Base-by-base conservation (phyloP, 2,888 invertebrate genomes). In the Volucella bombylans region DNA sequence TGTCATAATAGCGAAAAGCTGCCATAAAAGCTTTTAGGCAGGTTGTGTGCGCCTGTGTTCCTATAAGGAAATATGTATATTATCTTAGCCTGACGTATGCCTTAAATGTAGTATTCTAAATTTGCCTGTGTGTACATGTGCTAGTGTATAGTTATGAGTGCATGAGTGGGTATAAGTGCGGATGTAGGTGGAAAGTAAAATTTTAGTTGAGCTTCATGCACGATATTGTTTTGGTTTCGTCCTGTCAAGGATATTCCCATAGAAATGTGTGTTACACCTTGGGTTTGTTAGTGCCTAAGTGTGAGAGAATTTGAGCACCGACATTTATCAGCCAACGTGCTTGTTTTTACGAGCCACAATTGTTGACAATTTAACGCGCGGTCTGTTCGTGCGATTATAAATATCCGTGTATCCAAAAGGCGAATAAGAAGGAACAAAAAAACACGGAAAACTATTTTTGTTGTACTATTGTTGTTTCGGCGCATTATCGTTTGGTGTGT, bases 161-260 rank as follows among this genome's bases (percentile, higher is more conserved):
- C 9, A 9, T 41, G 50, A 39, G 9, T 12, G 4, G 41, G 50
- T 49, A 15, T 62, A 11, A 1, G 38, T 15, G 38, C 0, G 18
- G 11, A 55, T 65, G 43, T 64, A 18, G 41, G 38, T 61, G 49
- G 31, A 3, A 38, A 47, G 12, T 23, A 23, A 47, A 39, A n/a
- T 61, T 59, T 62, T 71, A 62, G 54, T 15, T 65, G 38, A 11
- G 54, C 23, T 41, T 15, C 49, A 41, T 74, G 3, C 55, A 31
- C 6, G 14, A 55, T 45, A 62, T 74, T 81, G 74, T 74, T 78
- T 86, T 80, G 73, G 71, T 78, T 49, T 59, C 52, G 41, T 59
- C 82, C 64, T 67, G 64, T 80, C 86, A 82, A 80, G 73, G 87
- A 71, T 86, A 87, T 87, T 87, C 86, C 82, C 86, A 86, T 82